Base-by-base conservation (phyloP, 1,140 invertebrate species). In the Limonius californicus region DNA sequence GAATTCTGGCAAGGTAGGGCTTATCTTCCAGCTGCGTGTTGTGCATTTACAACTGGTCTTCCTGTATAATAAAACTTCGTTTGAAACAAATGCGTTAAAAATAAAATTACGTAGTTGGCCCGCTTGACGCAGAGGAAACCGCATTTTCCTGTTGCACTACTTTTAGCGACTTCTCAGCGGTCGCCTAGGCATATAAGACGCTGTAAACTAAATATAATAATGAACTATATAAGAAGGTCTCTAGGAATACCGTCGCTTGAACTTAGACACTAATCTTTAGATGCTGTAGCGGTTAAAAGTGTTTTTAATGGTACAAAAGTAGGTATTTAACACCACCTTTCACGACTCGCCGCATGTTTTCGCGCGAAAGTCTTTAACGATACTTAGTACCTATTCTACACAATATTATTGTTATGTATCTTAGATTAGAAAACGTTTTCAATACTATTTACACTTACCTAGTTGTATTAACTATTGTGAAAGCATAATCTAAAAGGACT, bases 1-100 rank as follows among this genome's bases (percentile, higher is more conserved):
- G 45, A 50, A 11, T 19, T 50, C 45, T 50, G 45, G 45, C 45
- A 50, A 50, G 45, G 45, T 18, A 19, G 45, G 15, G 2, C 35
- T 12, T 39, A 11, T 4, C 23, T 27, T 27, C 35, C 35, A 39
- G n/a, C n/a, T 12, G 35, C 35, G 35, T 39, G n/a, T n/a, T 14
- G 7, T 18, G 3, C 45, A 11, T 50, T 19, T 18, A 50, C 43
- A 6, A 32, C 4, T 14, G 20, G 42, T 45, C 42, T 45, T 45
- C 42, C 42, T 18, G 16, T n/a, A 4, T 15, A 45, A 4, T n/a
- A 45, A 45, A n/a, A n/a, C n/a, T n/a, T n/a, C n/a, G n/a, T n/a
- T n/a, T n/a, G n/a, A n/a, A 45, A 45, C 6, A n/a, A 4, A n/a
- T 15, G 16, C n/a, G 15, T 6, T 45, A 14, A 45, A 45, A 45